Evolutionary conservation across 2,113 vertebrate genomes (phyloP).

Genomic region (Aplodontia rufa): DNA sequence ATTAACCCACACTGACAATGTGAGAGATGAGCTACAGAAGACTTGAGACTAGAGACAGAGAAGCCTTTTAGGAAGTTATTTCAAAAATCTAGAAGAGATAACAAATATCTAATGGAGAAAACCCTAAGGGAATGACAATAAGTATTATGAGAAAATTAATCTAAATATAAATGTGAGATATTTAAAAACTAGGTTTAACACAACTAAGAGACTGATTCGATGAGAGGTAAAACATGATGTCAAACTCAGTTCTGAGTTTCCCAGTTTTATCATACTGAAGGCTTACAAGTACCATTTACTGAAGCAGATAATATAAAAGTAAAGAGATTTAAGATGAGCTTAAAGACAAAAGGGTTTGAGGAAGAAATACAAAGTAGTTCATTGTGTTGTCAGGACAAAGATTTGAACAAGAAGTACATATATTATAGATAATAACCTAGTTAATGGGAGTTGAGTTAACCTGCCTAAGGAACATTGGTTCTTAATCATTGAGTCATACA

Average conservation of each 20-base stretch:
- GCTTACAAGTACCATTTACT: not conserved
- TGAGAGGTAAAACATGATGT: not conserved
- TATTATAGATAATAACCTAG: not conserved
- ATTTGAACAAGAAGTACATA: not conserved
- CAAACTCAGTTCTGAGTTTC: not conserved
- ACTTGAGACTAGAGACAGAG: not conserved
- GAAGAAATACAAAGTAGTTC: not conserved
- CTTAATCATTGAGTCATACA: not conserved
- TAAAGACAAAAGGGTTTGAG: slow-evolving; percentile 8
- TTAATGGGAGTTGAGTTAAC: not conserved
- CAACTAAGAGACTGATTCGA: not conserved
- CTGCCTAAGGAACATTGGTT: not conserved
- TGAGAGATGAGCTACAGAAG: not conserved
- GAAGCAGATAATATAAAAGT: not conserved
- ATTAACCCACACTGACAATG: not conserved
- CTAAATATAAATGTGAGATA: not conserved
- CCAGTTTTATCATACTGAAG: not conserved
- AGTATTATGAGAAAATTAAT: not conserved
- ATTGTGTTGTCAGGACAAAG: not conserved
- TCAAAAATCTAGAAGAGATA: not conserved
- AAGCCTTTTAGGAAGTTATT: not conserved
- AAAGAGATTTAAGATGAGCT: not conserved
- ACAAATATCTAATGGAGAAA: not conserved
- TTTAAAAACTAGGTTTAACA: not conserved
- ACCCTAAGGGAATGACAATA: not conserved